These are phyloP conservation scores for Sprattus sprattus DNA, from an alignment of 2,113 vertebrate species.

Conservation along the genomic window DNA sequence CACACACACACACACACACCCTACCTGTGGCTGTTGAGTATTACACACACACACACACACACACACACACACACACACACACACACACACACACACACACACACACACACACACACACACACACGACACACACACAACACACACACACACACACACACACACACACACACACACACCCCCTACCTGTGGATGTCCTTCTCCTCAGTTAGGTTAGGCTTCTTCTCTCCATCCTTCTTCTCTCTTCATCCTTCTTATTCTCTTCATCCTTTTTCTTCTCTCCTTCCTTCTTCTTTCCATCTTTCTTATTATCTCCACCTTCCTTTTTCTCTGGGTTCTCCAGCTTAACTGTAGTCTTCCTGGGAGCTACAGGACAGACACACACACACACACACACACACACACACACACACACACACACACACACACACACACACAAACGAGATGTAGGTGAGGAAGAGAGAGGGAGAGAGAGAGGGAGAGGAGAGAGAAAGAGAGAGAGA, in stretches of 20 bases:
- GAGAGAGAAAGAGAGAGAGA: fast-evolving
- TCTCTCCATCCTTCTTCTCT: conserved; percentile 28
- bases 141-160: neutral
- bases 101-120: conserved; percentile 3
- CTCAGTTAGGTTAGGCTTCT: conserved; percentile 46
- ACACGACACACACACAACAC: neutral
- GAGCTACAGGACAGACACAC: conserved; percentile 64
- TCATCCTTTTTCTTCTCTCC: too few species aligned
- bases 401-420: neutral
- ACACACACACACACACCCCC: neutral
- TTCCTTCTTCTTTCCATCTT: too few species aligned
- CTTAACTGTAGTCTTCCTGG: conserved; percentile 72
- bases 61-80: too few species aligned
- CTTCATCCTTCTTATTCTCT: too few species aligned
- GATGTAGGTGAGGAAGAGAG: fast-evolving
- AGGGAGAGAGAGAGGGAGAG: neutral
- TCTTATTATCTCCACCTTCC: too few species aligned
- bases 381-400: neutral
- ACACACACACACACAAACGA: neutral
- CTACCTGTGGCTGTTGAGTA: too few species aligned
- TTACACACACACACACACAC: too few species aligned
- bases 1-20: too few species aligned
- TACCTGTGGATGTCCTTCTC: conserved; percentile 63
- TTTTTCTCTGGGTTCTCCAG: too few species aligned
- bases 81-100: conserved; percentile 5